A percentile compares a stretch with the other conserved stretches of the same genome.
These are phyloP conservation scores for Chironomus tentans DNA, from an alignment of 2,888 invertebrate species.

Conservation along the genomic window DNA sequence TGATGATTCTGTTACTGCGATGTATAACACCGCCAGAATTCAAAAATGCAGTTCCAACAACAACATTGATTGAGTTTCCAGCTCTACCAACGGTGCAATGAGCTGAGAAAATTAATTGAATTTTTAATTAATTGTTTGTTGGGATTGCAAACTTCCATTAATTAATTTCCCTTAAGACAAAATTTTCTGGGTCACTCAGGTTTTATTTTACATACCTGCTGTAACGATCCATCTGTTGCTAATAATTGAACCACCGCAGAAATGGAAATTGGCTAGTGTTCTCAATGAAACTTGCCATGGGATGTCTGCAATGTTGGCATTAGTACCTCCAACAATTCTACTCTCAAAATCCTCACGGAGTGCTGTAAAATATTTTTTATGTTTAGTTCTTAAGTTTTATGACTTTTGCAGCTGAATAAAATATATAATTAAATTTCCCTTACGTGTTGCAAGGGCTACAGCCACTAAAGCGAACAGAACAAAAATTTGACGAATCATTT, in stretches of 20 bases:
- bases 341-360: conserved; percentile 21
- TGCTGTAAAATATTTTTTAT: not conserved
- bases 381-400: not conserved
- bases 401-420: not conserved
- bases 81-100: conserved; percentile 30
- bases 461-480: conserved; percentile 9
- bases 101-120: conserved; percentile 26
- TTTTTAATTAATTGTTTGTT: too few relatives aligned
- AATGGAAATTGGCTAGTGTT: conserved; percentile 29
- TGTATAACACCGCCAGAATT: not conserved
- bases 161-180: too few relatives aligned
- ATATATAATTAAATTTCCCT: not conserved
- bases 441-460: not conserved
- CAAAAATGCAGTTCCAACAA: not conserved
- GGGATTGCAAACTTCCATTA: too few relatives aligned
- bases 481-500: not conserved
- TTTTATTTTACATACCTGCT: conserved; percentile 26
- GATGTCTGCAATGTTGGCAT: conserved; percentile 30
- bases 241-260: conserved; percentile 33
- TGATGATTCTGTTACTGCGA: not conserved
- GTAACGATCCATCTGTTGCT: conserved; percentile 31
- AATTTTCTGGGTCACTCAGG: too few relatives aligned
- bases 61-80: conserved; percentile 5
- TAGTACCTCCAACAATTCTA: conserved; percentile 32
- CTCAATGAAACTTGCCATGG: conserved; percentile 32